Evolutionary conservation across 2,888 invertebrate genomes (phyloP).

Genomic region (Syritta pipiens): DNA sequence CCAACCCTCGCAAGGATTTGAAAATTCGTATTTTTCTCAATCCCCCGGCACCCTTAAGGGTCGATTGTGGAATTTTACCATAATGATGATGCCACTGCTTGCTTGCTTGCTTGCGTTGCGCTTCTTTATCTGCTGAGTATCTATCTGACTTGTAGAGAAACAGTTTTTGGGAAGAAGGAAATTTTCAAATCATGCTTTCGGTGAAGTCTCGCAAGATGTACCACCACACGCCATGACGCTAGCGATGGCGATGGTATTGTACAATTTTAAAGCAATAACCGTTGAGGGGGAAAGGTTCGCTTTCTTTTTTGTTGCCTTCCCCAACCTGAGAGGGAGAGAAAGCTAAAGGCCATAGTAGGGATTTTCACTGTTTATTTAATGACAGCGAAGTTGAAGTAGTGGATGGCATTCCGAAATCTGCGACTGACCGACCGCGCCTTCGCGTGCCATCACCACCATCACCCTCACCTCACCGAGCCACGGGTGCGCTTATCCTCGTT

Average conservation of each 20-base stretch:
- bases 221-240: too few relatives aligned
- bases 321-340: constrained; percentile 17
- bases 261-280: constrained; percentile 43
- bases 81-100: constrained; percentile 59
- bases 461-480: too few relatives aligned
- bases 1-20: constrained; percentile 47
- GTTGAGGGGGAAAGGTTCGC: neutral
- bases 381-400: neutral
- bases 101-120: constrained; percentile 51
- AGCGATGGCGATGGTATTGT: too few relatives aligned
- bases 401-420: constrained; percentile 16
- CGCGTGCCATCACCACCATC: too few relatives aligned
- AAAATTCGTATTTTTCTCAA: constrained; percentile 28
- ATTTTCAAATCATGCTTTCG: constrained; percentile 17
- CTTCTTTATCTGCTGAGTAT: constrained; percentile 55
- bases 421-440: constrained; percentile 39
- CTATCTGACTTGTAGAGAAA: constrained; percentile 12
- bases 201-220: constrained; percentile 28
- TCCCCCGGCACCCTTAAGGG: constrained; percentile 32
- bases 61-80: constrained; percentile 53
- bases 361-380: constrained; percentile 58
- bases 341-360: constrained; percentile 23
- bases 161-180: constrained; percentile 13
- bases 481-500: constrained; percentile 38
- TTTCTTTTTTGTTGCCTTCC: neutral